A percentile compares a stretch with the other conserved stretches of the same genome.
Conservation (phyloP, 92 coral and sea anemone species). For the Umimayanthus chanpuru region DNA sequence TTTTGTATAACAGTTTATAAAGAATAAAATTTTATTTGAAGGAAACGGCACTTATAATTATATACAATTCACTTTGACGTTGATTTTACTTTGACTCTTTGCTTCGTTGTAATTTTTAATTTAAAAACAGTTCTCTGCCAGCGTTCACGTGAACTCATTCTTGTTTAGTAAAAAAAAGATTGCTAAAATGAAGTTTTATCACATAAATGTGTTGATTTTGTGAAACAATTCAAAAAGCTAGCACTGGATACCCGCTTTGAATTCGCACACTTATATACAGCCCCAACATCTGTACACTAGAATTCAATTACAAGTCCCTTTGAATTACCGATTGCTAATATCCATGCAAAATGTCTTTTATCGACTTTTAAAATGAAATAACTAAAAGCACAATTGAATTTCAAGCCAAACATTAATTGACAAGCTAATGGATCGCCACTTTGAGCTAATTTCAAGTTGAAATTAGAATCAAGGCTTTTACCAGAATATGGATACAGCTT, state of each 20-base stretch:
- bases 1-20: neutral
- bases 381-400: slow-evolving; percentile 29
- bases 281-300: slow-evolving; percentile 8
- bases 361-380: slow-evolving; percentile 31
- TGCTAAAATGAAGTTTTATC: neutral
- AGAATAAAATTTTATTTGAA: neutral
- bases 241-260: slow-evolving; percentile 15
- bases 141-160: neutral
- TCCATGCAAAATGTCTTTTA: slow-evolving; percentile 31
- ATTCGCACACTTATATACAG: neutral
- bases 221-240: slow-evolving; percentile 5
- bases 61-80: neutral
- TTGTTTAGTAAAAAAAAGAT: neutral
- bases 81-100: neutral
- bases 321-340: slow-evolving; percentile 11
- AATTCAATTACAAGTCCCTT: slow-evolving; percentile 6
- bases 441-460: slow-evolving; percentile 39
- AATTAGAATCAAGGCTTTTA: slow-evolving; percentile 30
- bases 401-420: slow-evolving; percentile 46
- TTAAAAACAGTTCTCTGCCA: neutral
- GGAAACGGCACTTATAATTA: neutral
- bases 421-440: slow-evolving; percentile 49
- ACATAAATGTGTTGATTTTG: neutral
- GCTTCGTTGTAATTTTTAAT: neutral
- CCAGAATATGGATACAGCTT: slow-evolving; percentile 41